Base-by-base conservation (phyloP, 1,140 invertebrate genomes). In the Solenopsis fugax region DNA sequence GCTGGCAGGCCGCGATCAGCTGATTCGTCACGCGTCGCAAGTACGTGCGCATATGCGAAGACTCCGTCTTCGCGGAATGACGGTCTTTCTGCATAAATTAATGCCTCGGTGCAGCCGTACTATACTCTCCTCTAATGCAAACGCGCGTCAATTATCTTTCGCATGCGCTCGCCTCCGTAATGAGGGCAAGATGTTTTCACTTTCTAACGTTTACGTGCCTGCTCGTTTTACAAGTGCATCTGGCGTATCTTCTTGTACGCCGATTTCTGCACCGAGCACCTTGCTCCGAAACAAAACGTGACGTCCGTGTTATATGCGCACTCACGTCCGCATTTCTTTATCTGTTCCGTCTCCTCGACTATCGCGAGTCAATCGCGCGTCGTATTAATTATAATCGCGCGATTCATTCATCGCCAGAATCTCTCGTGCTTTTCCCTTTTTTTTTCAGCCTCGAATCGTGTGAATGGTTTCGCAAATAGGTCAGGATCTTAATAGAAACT, bases 401-500 rank as follows among this genome's bases (percentile, higher is more conserved):
- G 41, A n/a, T 16, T 48, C 54, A 82, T 82, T 82, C 41, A 69
- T 34, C 41, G 9, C 10, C n/a, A 64, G 72, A 69, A 77, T 56
- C 13, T 16, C 16, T 62, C 10, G 13, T 6, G 34, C 64, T 77
- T 87, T 73, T 81, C 72, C 13, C 12, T 29, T 24, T 29, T 48
- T 48, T 24, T 76, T 64, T 21, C 34, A 24, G 16, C 48, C 45
- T 58, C 73, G 48, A 81, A 72, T 29, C 54, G 50, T 18, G 37
- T 13, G n/a, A 56, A 77, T 84, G 58, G 58, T 81, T 69, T 84
- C 29, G 37, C 37, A 90, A 88, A 90, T 84, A 29, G 88, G 81
- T 87, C 72, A 84, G 73, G 21, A 50, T 48, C 65, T 69, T 69
- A 69, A 69, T 69, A 50, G 65, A 69, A 69, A 69, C 9, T 69